Conservation (phyloP, 2,113 vertebrate species). For the Heloderma charlesbogerti region DNA sequence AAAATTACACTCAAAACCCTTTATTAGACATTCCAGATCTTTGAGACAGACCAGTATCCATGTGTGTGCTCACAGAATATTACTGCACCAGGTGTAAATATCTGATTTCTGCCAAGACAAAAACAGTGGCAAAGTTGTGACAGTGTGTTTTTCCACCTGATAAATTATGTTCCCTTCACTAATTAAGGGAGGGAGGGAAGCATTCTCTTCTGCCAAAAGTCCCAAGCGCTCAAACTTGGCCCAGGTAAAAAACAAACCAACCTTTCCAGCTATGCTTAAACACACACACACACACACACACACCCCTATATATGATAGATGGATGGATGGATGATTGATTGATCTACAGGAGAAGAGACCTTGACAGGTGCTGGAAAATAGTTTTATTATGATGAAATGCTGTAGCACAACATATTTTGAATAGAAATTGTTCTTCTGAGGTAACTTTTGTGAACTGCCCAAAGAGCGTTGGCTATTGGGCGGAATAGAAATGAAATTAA, state of each 20-base stretch:
- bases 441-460: no score
- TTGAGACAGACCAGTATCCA: background rate
- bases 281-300: background rate
- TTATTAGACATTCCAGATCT: background rate
- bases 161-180: background rate
- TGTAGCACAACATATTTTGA: background rate
- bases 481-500: no score
- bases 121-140: background rate
- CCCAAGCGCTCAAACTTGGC: background rate
- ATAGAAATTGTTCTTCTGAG: background rate
- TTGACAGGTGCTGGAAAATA: background rate
- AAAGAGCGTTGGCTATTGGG: no score
- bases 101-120: slow-evolving; percentile 11
- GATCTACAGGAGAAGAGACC: background rate
- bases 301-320: no score
- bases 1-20: background rate
- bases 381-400: background rate
- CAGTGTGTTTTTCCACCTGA: background rate
- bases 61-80: background rate
- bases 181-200: background rate
- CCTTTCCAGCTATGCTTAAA: background rate
- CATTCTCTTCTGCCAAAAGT: background rate
- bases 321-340: background rate
- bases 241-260: background rate
- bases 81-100: background rate